Evolutionary conservation across 1,140 invertebrate genomes (phyloP).

Genomic region (Stratiolaelaps scimitus): DNA sequence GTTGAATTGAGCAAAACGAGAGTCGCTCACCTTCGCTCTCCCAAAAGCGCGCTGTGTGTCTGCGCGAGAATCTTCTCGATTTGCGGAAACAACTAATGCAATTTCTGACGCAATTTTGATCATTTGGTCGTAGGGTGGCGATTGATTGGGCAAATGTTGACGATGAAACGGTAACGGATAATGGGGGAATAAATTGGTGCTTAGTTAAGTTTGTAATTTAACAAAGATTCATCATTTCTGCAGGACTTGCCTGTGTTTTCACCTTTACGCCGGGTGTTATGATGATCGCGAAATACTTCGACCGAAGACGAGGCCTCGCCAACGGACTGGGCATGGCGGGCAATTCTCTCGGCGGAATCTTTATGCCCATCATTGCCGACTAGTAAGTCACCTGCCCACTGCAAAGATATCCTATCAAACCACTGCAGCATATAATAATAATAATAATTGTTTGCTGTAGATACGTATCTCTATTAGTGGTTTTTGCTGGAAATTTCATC

Average conservation of each 20-base stretch:
- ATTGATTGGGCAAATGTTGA: slow-evolving; percentile 29
- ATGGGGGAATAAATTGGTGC: background rate
- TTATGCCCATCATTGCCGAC: slow-evolving; percentile 60
- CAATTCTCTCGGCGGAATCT: slow-evolving; percentile 65
- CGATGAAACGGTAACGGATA: slow-evolving; percentile 32
- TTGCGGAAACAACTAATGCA: too few relatives aligned
- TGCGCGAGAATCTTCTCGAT: too few relatives aligned
- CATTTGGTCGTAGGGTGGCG: too few relatives aligned
- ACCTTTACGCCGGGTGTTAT: slow-evolving; percentile 75
- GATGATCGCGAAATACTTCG: slow-evolving; percentile 75
- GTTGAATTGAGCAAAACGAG: background rate
- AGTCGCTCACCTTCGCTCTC: background rate
- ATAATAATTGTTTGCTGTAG: too few relatives aligned
- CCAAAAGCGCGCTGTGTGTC: too few relatives aligned
- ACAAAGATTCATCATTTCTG: slow-evolving; percentile 32
- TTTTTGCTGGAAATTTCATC: too few relatives aligned
- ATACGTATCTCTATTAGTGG: too few relatives aligned
- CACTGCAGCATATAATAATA: too few relatives aligned
- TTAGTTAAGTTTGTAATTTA: too few relatives aligned
- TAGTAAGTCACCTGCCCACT: too few relatives aligned
- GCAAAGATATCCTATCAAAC: too few relatives aligned
- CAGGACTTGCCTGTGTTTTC: slow-evolving; percentile 60
- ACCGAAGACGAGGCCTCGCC: slow-evolving; percentile 61
- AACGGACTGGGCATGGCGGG: slow-evolving; percentile 80
- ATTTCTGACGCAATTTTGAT: too few relatives aligned